phyloP scores from a whole-genome alignment of 2,797 vertebrate genomes.

The Sebastes vulpes region DNA sequence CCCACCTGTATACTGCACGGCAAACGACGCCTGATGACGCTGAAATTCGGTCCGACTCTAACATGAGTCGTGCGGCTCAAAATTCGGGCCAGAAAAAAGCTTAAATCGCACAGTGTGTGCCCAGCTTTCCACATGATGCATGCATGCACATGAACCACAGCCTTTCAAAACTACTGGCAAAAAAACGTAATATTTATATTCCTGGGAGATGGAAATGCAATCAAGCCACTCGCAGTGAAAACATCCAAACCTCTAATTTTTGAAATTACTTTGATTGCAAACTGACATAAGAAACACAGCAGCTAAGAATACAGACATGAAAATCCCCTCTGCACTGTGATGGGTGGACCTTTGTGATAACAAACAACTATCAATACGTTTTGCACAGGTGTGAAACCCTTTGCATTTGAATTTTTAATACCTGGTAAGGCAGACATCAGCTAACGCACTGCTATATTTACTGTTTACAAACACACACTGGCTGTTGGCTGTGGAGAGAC shows the following conservation, averaged over 20 bases:
- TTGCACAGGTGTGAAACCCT: neutral
- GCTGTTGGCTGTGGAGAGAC: neutral
- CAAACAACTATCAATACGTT: neutral
- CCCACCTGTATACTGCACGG: too few species aligned
- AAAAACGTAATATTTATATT: neutral
- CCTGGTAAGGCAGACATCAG: neutral
- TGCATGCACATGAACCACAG: neutral
- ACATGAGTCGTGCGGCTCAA: too few species aligned
- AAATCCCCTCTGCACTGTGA: neutral
- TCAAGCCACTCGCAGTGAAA: slow-evolving; percentile 29
- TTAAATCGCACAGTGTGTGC: fast-evolving
- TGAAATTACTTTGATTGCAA: slow-evolving; percentile 24
- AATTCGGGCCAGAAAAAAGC: too few species aligned
- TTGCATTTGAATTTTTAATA: neutral
- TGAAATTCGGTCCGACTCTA: too few species aligned
- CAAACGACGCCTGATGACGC: too few species aligned
- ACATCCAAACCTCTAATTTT: slow-evolving; percentile 24
- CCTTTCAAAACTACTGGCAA: neutral
- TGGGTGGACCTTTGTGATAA: neutral
- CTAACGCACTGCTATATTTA: neutral
- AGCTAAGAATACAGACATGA: neutral
- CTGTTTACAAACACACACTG: neutral
- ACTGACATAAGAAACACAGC: neutral
- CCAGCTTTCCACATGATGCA: neutral
- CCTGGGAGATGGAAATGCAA: slow-evolving; percentile 29